These are phyloP conservation scores for Microtus montanus DNA, from an alignment of 2,113 vertebrate species.

Conservation along the genomic window DNA sequence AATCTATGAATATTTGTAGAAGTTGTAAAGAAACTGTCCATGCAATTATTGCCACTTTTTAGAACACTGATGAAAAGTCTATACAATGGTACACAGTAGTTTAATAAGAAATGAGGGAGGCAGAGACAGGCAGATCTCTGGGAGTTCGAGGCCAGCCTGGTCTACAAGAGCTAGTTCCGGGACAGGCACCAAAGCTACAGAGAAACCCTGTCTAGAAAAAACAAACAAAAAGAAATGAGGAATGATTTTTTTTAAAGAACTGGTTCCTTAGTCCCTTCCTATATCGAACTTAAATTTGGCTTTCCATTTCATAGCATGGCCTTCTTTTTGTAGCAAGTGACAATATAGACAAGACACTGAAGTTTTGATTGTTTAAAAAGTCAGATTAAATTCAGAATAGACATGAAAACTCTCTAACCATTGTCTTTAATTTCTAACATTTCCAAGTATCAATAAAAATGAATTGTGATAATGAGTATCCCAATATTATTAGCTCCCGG, in stretches of 20 bases:
- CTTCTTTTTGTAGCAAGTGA: neutral
- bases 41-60: neutral
- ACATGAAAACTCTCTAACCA: neutral
- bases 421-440: constrained; percentile 4
- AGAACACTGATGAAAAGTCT: neutral
- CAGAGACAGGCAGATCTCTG: too few relatives aligned
- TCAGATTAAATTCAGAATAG: neutral
- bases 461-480: neutral
- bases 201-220: neutral
- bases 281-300: neutral
- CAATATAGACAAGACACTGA: neutral
- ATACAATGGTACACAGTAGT: neutral
- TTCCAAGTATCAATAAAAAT: neutral
- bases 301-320: neutral
- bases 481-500: neutral
- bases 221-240: neutral
- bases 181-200: too few relatives aligned
- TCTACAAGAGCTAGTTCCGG: too few relatives aligned
- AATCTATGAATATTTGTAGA: neutral
- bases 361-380: neutral
- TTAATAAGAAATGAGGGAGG: constrained; percentile 14
- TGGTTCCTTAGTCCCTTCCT: neutral
- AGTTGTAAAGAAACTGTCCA: neutral
- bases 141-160: too few relatives aligned
- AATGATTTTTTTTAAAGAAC: neutral